These are phyloP conservation scores for Drosophila tristis DNA, from an alignment of 1,140 invertebrate species.

Conservation along the genomic window DNA sequence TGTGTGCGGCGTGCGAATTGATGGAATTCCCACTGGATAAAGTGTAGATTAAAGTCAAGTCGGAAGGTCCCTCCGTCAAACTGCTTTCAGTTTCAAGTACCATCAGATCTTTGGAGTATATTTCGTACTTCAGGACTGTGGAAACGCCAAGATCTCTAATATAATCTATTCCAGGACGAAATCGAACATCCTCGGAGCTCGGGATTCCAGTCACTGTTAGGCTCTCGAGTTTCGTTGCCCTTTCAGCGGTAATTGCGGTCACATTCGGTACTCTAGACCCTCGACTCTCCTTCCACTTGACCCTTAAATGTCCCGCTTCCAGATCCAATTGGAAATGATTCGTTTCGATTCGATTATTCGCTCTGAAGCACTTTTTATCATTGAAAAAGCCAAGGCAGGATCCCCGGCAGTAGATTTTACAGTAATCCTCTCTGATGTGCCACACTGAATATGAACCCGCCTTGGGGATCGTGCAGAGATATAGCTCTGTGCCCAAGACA, in stretches of 20 bases:
- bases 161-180: background rate
- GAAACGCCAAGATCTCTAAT: conserved; percentile 1
- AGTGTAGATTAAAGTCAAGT: background rate
- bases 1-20: background rate
- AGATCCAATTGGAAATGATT: conserved; percentile 4
- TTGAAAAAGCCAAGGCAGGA: background rate
- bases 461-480: background rate
- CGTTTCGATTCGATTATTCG: background rate
- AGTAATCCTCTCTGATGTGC: conserved; percentile 9
- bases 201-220: background rate
- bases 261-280: conserved; percentile 10
- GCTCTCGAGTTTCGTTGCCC: background rate
- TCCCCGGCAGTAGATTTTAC: conserved; percentile 12
- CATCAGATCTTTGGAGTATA: background rate
- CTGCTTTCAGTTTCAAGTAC: background rate
- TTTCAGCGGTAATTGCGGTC: background rate
- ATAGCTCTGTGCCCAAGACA: no score
- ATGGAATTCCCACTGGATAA: background rate
- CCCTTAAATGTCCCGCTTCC: background rate
- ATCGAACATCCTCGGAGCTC: background rate
- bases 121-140: background rate
- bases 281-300: conserved; percentile 1
- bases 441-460: background rate
- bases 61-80: background rate
- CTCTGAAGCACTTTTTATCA: background rate